Evolutionary conservation across 2,888 invertebrate species (phyloP).

Genomic region (Drosophila setosimentum): DNA sequence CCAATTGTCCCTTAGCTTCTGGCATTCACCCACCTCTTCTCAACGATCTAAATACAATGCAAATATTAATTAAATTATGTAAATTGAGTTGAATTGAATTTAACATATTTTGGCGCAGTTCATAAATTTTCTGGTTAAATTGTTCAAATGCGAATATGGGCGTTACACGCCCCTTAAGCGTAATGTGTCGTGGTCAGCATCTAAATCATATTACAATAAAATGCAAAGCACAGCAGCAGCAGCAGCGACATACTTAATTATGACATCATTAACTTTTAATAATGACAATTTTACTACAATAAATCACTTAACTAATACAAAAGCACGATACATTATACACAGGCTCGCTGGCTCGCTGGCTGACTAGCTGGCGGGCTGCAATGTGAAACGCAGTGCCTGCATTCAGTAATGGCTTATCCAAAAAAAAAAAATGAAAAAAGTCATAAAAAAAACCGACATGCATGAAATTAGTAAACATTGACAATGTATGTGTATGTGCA

Average conservation of each 20-base stretch:
- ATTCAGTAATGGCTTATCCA: conserved; percentile 19
- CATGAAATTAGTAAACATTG: conserved; percentile 69
- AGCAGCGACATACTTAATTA: conserved; percentile 66
- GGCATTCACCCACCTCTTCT: background rate
- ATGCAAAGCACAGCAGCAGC: conserved; percentile 57
- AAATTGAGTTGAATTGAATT: conserved; percentile 70
- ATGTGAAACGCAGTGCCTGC: conserved; percentile 6
- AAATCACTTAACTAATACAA: conserved; percentile 79
- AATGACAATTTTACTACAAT: conserved; percentile 81
- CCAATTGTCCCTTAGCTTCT: background rate
- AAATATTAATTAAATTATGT: conserved; percentile 69
- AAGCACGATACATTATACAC: conserved; percentile 24
- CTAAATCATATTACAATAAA: conserved; percentile 79
- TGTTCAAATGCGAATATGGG: conserved; percentile 45
- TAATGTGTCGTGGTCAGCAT: conserved; percentile 49
- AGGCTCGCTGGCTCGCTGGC: background rate
- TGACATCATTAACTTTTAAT: conserved; percentile 81
- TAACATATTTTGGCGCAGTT: conserved; percentile 63
- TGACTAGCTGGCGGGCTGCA: background rate
- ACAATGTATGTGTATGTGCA: conserved; percentile 38
- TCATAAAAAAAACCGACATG: conserved; percentile 38
- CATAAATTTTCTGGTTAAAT: conserved; percentile 65
- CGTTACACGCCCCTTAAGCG: conserved; percentile 16
- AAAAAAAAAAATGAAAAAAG: background rate
- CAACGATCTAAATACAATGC: conserved; percentile 10